Base-by-base conservation (phyloP, 2,113 vertebrate species). In the Gopherus evgoodei region DNA sequence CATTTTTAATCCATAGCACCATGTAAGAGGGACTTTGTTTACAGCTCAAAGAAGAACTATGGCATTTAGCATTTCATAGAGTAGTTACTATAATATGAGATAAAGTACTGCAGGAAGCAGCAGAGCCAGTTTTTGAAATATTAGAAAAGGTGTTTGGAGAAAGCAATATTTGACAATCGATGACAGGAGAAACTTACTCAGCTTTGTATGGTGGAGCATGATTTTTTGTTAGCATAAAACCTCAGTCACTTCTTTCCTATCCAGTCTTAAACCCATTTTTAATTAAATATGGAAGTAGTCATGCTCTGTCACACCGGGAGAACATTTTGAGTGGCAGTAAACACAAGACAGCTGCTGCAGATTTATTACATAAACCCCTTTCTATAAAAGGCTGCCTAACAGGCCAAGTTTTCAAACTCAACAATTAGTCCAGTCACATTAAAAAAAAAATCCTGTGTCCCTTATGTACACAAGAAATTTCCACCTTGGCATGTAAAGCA, bases 1-100 rank as follows among this genome's bases (percentile, higher is more conserved):
- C 96, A 91, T 96, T 94, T 96, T 93, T 97, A 95, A 97, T 97
- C 96, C 94, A 84, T 54, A 93, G 93, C 93, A 93, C 87, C 81
- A 54, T 4, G 93, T 49, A 92, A 72, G 82, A 96, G 57, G 91
- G 62, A 87, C 93, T 78, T 96, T 2, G 0, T 75, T 96, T 88
- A 86, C 89, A 92, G 96, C 89, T 90, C 65, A 81, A 76, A 94
- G 94, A 95, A 90, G 93, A 95, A 87, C 65, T 1, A 94, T 90
- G 93, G 35, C 92, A 95, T 97, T 96, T 90, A 94, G 91, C 42
- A 44, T 97, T 96, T 95, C 89, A 92, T 94, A 1, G 90, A 96
- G 94, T 91, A 93, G 95, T 96, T 95, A 90, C 95, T 95, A 95
- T 65, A 83, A 95, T 0, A 53, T 75, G 90, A 86, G 89, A 92